Evolutionary conservation across 2,113 vertebrate genomes (phyloP).

Genomic region (Candoia aspera): DNA sequence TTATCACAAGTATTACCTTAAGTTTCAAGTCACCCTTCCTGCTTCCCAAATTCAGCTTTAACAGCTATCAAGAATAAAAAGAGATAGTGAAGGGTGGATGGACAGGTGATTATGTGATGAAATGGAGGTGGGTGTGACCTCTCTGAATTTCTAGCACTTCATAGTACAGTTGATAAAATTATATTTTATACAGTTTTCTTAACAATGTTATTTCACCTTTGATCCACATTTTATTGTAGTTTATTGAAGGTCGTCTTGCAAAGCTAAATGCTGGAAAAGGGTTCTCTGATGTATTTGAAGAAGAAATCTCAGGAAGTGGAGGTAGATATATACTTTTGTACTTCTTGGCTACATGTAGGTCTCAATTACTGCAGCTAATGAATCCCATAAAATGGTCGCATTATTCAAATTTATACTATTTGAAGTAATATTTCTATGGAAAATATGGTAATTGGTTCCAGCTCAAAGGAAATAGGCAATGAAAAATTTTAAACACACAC

Average conservation of each 20-base stretch:
- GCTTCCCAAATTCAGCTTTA: not conserved
- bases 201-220: constrained; percentile 17
- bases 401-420: not conserved
- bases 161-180: not conserved
- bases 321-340: constrained; percentile 73
- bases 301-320: constrained; percentile 96
- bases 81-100: not conserved
- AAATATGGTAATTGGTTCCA: not conserved
- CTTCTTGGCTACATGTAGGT: not conserved
- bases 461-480: not conserved
- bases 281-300: constrained; percentile 94
- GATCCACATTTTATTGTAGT: constrained; percentile 75
- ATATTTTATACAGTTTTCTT: constrained; percentile 10
- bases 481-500: not conserved
- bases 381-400: not conserved
- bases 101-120: not conserved
- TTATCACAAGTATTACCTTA: not conserved
- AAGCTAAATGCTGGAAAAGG: constrained; percentile 95
- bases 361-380: not conserved
- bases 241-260: constrained; percentile 94
- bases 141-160: not conserved
- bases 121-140: not conserved
- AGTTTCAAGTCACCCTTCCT: not conserved
- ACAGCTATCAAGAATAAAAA: not conserved
- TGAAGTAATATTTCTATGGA: not conserved